Evolutionary conservation across 2,888 invertebrate species (phyloP).

Genomic region (Oscheius myriophilus): DNA sequence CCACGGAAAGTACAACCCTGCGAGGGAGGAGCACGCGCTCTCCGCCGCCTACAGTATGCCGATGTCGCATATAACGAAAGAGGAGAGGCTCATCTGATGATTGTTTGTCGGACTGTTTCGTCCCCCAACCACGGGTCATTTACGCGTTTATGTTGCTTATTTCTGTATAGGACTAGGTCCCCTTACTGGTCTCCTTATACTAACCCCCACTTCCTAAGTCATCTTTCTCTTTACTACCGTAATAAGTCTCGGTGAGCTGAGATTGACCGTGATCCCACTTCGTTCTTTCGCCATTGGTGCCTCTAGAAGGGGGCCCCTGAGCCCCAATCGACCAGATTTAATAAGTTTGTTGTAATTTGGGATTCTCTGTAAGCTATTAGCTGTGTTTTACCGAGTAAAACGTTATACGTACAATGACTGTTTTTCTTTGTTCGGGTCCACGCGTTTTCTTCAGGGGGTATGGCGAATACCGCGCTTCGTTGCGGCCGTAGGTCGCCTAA

Average conservation of each 20-base stretch:
- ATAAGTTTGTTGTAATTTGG: too few relatives aligned
- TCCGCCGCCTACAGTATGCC: constrained; percentile 63
- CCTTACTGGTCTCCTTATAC: constrained; percentile 16
- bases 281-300: constrained; percentile 27
- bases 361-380: too few relatives aligned
- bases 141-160: constrained; percentile 15
- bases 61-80: constrained; percentile 61
- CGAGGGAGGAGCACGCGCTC: constrained; percentile 61
- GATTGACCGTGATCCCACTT: constrained; percentile 5
- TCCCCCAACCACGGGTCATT: constrained; percentile 17
- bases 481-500: too few relatives aligned
- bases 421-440: too few relatives aligned
- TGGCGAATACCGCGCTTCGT: too few relatives aligned
- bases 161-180: constrained; percentile 21
- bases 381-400: too few relatives aligned
- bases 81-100: constrained; percentile 67
- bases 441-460: too few relatives aligned
- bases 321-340: too few relatives aligned
- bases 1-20: constrained; percentile 67
- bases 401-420: too few relatives aligned
- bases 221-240: constrained; percentile 31
- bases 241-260: constrained; percentile 5
- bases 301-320: neutral
- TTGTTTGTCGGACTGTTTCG: neutral
- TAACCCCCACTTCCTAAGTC: constrained; percentile 37